These are phyloP conservation scores for Coecobrya sp. DNA, from an alignment of 2,888 invertebrate species.

Conservation along the genomic window DNA sequence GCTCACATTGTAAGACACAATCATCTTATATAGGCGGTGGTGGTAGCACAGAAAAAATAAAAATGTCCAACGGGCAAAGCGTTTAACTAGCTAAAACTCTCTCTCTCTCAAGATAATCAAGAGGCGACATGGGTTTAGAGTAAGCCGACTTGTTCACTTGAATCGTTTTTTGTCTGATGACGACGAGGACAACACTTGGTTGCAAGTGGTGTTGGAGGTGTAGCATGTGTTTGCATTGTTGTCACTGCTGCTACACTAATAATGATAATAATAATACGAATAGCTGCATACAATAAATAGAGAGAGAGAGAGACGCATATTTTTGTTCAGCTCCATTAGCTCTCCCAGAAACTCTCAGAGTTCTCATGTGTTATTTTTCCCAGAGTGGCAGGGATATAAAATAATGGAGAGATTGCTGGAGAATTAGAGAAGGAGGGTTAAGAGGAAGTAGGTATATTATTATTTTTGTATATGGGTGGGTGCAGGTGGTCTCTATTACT, in stretches of 20 bases:
- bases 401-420: not conserved
- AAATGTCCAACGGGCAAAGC: constrained; percentile 31
- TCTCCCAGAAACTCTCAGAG: not conserved
- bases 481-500: constrained; percentile 61
- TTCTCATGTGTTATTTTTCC: not conserved
- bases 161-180: not conserved
- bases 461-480: not conserved
- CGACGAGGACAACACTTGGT: not conserved
- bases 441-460: not conserved
- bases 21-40: not conserved
- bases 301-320: not conserved
- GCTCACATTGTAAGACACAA: not conserved
- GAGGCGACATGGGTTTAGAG: not conserved
- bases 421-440: not conserved
- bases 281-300: not conserved
- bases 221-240: not conserved
- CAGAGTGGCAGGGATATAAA: not conserved
- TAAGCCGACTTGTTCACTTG: not conserved
- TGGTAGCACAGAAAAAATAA: not conserved
- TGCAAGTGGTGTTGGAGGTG: not conserved
- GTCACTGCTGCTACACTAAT: not conserved
- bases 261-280: not conserved
- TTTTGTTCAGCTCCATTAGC: constrained; percentile 12
- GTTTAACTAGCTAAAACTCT: not conserved
- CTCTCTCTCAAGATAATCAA: not conserved